Evolutionary conservation across 1,140 invertebrate genomes (phyloP).

Genomic region (Amphibalanus amphitrite): DNA sequence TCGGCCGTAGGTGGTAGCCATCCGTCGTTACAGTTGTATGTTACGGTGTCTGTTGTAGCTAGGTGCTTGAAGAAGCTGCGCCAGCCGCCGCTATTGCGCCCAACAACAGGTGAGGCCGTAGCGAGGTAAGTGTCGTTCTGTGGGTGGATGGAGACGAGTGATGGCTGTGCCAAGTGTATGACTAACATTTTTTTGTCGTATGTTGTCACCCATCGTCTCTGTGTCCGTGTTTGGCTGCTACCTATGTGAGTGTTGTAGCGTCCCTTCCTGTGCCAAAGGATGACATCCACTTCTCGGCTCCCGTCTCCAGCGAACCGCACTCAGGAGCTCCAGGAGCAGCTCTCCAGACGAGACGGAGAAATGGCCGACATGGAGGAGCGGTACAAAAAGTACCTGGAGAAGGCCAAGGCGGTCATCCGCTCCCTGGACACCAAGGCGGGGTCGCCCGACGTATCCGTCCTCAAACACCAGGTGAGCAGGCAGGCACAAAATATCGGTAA

Average conservation of each 20-base stretch:
- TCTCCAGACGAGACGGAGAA: slow-evolving; percentile 49
- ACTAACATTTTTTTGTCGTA: no score
- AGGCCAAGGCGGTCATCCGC: slow-evolving; percentile 75
- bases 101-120: neutral
- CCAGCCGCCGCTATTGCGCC: neutral
- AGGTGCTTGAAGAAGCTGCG: neutral
- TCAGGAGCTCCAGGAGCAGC: slow-evolving; percentile 13
- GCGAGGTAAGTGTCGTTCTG: slow-evolving; percentile 1
- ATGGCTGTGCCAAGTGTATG: slow-evolving; percentile 8
- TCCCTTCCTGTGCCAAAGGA: no score
- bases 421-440: slow-evolving; percentile 39
- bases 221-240: slow-evolving; percentile 10
- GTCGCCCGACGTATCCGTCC: slow-evolving; percentile 31
- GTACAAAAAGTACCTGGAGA: slow-evolving; percentile 73
- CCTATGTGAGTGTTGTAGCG: no score
- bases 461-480: slow-evolving; percentile 27
- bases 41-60: neutral
- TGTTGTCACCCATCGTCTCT: slow-evolving; percentile 14
- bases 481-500: neutral
- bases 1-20: neutral
- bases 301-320: slow-evolving; percentile 10
- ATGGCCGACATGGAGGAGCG: slow-evolving; percentile 55
- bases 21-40: neutral
- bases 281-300: no score
- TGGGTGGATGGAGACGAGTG: neutral